Base-by-base conservation (phyloP, 2,797 vertebrate genomes). In the Momotus momota region DNA sequence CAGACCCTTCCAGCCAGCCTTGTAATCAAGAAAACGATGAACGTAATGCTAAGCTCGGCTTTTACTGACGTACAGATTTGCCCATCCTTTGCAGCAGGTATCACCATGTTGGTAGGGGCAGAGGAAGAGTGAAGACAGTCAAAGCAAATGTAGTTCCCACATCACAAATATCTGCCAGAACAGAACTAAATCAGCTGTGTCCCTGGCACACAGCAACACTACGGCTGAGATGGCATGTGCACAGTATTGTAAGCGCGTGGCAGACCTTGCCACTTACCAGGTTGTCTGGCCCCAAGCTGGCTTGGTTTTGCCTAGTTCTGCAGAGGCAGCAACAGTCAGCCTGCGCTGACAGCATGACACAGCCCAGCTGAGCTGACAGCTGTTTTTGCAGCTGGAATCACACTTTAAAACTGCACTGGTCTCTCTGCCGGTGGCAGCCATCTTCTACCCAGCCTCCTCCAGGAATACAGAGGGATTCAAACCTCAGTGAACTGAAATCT, bases 161-260 rank as follows among this genome's bases (percentile, higher is more conserved):
- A 41, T 33, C 0, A 10, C n/a, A 61, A 40, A 38, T 33, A 38
- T 8, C 18, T 62, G 14, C 31, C 58, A 54, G 43, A 57, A 57
- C 31, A n/a, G 22, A 33, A 15, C 20, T 57, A 20, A 43, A 45
- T 8, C 14, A 35, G 41, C n/a, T 38, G 29, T 45, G n/a, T 5
- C 62, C n/a, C n/a, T 15, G 51, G 23, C 41, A 40, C 10, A 29
- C 29, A 61, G 52, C 52, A 45, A 9, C 22, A 21, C 23, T 15
- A 13, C 1, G 20, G 33, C 26, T 43, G 78, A 6, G 38, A 41
- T 6, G 54, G n/a, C 29, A 14, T 1, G 12, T 54, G 62, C 51
- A 33, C 33, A n/a, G 26, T 2, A 0, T 29, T 1, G 1, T 58
- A 31, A 65, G n/a, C 51, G 27, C 0, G 0, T 4, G 19, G 22